Evolutionary conservation across 2,888 invertebrate genomes (phyloP).

Genomic region (Nipponacmea schrenckii): DNA sequence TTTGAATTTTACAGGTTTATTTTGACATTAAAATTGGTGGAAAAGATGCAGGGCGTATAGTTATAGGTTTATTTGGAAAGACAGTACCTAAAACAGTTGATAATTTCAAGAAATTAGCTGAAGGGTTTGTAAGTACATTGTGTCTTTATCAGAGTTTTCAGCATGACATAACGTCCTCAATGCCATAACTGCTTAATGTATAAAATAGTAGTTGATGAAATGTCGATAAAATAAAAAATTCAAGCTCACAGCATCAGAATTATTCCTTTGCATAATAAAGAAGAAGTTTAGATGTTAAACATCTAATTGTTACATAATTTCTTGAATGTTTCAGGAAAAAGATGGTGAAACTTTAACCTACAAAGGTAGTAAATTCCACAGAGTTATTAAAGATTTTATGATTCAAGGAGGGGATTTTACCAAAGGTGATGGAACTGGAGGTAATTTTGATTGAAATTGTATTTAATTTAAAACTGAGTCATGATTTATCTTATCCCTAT

Average conservation of each 20-base stretch:
- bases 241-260: no score
- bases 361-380: slow-evolving; percentile 83
- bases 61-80: slow-evolving; percentile 91
- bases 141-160: no score
- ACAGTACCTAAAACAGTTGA: slow-evolving; percentile 90
- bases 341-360: slow-evolving; percentile 70
- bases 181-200: no score
- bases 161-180: no score
- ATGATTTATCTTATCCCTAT: no score
- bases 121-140: not conserved
- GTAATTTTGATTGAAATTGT: slow-evolving; percentile 67
- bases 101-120: slow-evolving; percentile 72
- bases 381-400: slow-evolving; percentile 90
- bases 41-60: slow-evolving; percentile 70
- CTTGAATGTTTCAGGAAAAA: slow-evolving; percentile 17
- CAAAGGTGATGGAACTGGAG: slow-evolving; percentile 92
- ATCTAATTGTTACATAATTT: no score
- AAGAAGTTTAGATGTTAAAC: no score
- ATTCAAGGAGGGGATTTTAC: slow-evolving; percentile 97
- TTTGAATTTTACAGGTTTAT: slow-evolving; percentile 76
- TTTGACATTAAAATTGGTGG: slow-evolving; percentile 87
- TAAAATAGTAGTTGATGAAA: no score
- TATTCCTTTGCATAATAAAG: no score
- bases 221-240: no score
- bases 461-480: not conserved